A percentile compares a stretch with the other conserved stretches of the same genome.
Conservation (phyloP, 1,140 invertebrate species). For the Cepaea nemoralis region DNA sequence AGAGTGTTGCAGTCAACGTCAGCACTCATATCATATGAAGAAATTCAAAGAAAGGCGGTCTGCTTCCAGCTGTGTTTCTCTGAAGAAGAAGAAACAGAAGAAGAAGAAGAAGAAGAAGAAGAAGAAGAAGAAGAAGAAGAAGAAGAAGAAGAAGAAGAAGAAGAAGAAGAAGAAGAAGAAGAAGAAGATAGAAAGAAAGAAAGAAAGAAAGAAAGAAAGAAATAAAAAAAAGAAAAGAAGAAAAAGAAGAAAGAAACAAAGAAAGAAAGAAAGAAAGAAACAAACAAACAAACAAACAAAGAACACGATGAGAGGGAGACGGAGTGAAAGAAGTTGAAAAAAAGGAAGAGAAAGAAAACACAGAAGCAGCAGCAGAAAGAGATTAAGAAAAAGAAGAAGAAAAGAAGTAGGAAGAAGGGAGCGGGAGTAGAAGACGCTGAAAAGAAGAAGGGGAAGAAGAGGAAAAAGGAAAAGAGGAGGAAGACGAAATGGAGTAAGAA, state of each 20-base stretch:
- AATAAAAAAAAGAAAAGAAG: too few species aligned
- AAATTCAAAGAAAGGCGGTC: too few species aligned
- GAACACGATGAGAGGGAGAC: neutral
- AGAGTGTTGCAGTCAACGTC: too few species aligned
- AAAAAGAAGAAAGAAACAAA: neutral
- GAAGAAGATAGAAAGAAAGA: neutral
- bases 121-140: neutral
- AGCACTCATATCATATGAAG: too few species aligned
- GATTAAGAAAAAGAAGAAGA: neutral
- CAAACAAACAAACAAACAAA: neutral
- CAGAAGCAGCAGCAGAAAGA: too few species aligned
- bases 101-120: neutral
- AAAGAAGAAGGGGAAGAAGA: neutral
- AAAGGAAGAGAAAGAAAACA: neutral
- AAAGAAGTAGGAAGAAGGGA: too few species aligned
- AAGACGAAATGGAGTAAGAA: too few species aligned
- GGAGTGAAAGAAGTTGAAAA: neutral
- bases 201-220: neutral
- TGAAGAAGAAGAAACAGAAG: neutral
- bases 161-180: neutral
- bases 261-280: neutral
- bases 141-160: neutral
- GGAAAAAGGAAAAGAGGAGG: constrained; percentile 3
- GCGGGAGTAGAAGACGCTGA: too few species aligned
- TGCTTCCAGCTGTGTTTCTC: too few species aligned